These are phyloP conservation scores for Poliocrania exsul DNA, from an alignment of 2,797 vertebrate genomes.

Conservation along the genomic window DNA sequence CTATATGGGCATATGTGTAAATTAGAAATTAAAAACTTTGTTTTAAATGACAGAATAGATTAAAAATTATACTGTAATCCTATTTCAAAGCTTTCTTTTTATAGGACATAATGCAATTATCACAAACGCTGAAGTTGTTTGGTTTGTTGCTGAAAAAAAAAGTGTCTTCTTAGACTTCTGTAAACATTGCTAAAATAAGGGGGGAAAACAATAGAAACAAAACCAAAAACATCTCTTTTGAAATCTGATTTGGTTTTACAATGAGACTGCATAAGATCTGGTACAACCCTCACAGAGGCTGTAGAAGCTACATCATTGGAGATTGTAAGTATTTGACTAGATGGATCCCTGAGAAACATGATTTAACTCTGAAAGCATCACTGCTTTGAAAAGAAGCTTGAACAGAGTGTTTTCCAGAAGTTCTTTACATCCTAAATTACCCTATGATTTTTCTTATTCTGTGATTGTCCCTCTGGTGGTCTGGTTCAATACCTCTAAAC, in stretches of 20 bases:
- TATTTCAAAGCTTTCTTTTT: not conserved
- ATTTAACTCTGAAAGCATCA: not conserved
- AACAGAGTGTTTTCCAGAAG: not conserved
- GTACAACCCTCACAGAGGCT: not conserved
- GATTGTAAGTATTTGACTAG: not conserved
- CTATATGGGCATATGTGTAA: not conserved
- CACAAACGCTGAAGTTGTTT: not conserved
- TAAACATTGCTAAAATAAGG: not conserved
- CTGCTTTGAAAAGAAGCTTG: not conserved
- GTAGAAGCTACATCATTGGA: not conserved
- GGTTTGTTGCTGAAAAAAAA: not conserved
- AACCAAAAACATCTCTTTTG: rapidly evolving
- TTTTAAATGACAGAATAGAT: not conserved
- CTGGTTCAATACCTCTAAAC: not conserved
- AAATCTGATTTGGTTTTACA: not conserved
- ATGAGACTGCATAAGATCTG: not conserved
- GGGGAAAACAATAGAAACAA: rapidly evolving
- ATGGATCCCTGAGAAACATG: not conserved
- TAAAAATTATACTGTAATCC: not conserved
- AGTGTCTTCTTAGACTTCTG: not conserved
- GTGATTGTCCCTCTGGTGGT: not conserved
- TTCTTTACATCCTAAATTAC: not conserved
- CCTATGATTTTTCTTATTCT: not conserved
- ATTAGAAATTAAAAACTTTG: not conserved
- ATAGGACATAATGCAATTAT: not conserved